Evolutionary conservation across 2,888 invertebrate species (phyloP).

Genomic region (Dermolepida albohirtum): DNA sequence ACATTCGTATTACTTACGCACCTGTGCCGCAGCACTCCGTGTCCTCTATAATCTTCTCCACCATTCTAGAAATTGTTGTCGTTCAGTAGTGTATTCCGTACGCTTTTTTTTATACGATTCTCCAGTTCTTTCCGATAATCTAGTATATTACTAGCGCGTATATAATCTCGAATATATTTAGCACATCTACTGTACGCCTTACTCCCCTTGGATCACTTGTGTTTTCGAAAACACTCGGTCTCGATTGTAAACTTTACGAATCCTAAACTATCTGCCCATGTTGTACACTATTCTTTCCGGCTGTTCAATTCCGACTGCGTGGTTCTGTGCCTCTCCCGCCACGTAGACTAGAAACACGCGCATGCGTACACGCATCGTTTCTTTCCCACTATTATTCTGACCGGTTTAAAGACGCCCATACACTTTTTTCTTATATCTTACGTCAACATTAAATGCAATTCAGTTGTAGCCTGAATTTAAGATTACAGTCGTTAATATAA

Average conservation of each 20-base stretch:
- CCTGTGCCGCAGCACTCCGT: conserved; percentile 68
- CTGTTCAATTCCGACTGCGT: conserved; percentile 64
- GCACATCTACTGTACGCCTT: not conserved
- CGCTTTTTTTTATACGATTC: not conserved
- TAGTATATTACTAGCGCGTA: no score
- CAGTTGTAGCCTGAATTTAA: no score
- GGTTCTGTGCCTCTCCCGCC: conserved; percentile 49
- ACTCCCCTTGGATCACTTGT: not conserved
- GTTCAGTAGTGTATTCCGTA: conserved; percentile 2
- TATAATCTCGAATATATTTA: not conserved
- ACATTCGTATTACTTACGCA: conserved; percentile 51
- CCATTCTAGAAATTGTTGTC: conserved; percentile 65
- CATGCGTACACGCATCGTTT: conserved; percentile 41
- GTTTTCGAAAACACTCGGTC: not conserved
- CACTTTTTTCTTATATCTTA: no score
- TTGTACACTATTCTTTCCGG: conserved; percentile 54
- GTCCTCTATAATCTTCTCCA: conserved; percentile 76
- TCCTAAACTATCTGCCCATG: conserved; percentile 61
- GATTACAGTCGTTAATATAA: no score
- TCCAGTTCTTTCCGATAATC: not conserved
- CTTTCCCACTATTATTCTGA: not conserved
- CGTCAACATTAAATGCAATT: no score
- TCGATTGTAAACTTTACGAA: conserved; percentile 10
- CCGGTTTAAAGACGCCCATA: no score
- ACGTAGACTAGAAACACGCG: conserved; percentile 50